These are phyloP conservation scores for Chaetodon trifasciatus DNA, from an alignment of 2,797 vertebrate genomes.

Conservation along the genomic window DNA sequence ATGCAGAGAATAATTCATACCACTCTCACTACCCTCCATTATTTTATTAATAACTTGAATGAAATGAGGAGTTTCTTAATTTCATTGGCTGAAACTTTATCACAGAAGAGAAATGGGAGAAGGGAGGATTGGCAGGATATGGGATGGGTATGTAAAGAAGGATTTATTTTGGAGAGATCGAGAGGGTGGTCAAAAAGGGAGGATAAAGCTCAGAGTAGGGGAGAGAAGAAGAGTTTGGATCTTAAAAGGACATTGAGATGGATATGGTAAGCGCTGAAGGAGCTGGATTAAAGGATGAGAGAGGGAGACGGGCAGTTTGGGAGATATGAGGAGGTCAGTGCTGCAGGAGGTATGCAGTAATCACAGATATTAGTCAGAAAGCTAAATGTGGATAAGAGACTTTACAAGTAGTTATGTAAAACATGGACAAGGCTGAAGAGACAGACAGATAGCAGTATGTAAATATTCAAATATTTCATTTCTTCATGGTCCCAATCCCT, in stretches of 20 bases:
- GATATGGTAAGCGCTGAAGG: slow-evolving; percentile 22
- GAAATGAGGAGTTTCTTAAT: background rate
- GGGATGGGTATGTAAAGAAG: too few species aligned
- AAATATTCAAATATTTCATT: background rate
- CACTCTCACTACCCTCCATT: background rate
- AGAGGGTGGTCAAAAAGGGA: slow-evolving; percentile 18
- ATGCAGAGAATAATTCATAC: background rate
- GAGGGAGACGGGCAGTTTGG: slow-evolving; percentile 15
- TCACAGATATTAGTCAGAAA: slow-evolving; percentile 22
- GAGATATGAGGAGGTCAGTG: slow-evolving; percentile 27
- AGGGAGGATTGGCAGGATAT: background rate
- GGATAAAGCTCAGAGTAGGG: slow-evolving; percentile 36
- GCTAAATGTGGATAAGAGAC: slow-evolving; percentile 28
- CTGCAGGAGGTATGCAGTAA: slow-evolving; percentile 16
- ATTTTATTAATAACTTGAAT: background rate
- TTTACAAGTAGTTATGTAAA: slow-evolving; percentile 39
- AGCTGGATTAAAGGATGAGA: slow-evolving; percentile 39
- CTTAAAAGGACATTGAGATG: slow-evolving; percentile 28
- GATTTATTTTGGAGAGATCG: slow-evolving; percentile 34
- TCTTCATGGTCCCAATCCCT: background rate
- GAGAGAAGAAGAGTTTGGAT: slow-evolving; percentile 27
- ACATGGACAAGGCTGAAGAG: background rate
- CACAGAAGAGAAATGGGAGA: background rate
- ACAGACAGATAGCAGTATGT: background rate
- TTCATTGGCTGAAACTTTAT: slow-evolving; percentile 14